A percentile compares a stretch with the other conserved stretches of the same genome.
These are phyloP conservation scores for Corella eumyota DNA, from an alignment of 23 tunicate species.

Conservation along the genomic window DNA sequence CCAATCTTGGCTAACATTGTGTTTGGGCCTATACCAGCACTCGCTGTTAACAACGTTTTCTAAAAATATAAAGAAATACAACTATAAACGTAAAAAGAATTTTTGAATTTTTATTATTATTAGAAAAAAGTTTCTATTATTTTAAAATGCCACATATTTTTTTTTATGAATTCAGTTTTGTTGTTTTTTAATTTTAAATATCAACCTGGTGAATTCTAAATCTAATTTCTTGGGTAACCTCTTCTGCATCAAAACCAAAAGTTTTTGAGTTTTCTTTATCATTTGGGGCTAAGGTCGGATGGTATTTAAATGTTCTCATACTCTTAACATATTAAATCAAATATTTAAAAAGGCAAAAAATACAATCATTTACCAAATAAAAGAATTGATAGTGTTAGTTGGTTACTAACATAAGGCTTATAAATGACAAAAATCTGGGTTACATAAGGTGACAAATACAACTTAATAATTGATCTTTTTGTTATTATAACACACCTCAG, in stretches of 20 bases:
- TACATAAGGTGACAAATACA: too few species aligned
- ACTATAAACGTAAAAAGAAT: not conserved
- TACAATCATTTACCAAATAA: not conserved
- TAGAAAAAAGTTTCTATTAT: not conserved
- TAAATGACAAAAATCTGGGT: too few species aligned
- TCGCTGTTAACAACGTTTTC: conserved; percentile 85
- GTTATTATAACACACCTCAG: too few species aligned
- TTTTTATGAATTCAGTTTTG: not conserved
- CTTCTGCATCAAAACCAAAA: conserved; percentile 72
- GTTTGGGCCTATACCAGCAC: conserved; percentile 95
- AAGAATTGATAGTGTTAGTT: too few species aligned
- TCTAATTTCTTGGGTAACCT: conserved; percentile 83
- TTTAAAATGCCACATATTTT: not conserved
- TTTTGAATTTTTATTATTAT: not conserved
- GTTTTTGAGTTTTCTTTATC: not conserved
- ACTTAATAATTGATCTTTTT: too few species aligned
- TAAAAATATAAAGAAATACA: conserved; percentile 5
- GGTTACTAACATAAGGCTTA: too few species aligned
- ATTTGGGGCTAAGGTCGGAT: conserved; percentile 2
- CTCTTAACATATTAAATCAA: not conserved
- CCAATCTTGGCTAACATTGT: conserved; percentile 87
- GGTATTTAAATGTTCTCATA: conserved; percentile 19
- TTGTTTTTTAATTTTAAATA: not conserved
- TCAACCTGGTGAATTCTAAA: conserved; percentile 71
- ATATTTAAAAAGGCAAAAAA: not conserved